These are phyloP conservation scores for Reticulitermes lucifugus DNA, from an alignment of 2,888 invertebrate genomes.

Conservation along the genomic window DNA sequence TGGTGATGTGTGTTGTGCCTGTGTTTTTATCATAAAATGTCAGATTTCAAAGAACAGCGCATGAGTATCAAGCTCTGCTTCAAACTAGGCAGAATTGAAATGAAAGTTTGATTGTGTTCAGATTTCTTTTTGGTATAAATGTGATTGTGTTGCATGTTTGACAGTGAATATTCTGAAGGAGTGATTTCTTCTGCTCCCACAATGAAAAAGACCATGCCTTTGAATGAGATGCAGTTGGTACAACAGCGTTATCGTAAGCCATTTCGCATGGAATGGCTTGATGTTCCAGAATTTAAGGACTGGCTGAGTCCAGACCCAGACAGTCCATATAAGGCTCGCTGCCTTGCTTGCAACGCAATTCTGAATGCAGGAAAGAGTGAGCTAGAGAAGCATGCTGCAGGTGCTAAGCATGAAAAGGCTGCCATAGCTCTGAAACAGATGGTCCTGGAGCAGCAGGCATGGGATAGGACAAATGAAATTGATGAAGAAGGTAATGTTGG, in stretches of 20 bases:
- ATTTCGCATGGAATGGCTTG: constrained; percentile 54
- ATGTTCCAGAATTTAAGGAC: constrained; percentile 56
- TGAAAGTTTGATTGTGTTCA: too few species aligned
- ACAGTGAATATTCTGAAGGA: constrained; percentile 28
- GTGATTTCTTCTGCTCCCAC: neutral
- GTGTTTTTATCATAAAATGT: too few species aligned
- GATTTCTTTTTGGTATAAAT: too few species aligned
- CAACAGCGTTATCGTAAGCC: constrained; percentile 48
- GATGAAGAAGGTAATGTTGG: constrained; percentile 9
- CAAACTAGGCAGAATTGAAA: too few species aligned
- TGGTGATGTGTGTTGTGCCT: too few species aligned
- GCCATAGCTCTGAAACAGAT: constrained; percentile 44
- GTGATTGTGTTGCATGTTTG: neutral
- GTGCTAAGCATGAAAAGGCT: constrained; percentile 56
- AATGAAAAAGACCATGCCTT: neutral
- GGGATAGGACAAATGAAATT: constrained; percentile 13
- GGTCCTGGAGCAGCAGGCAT: constrained; percentile 38
- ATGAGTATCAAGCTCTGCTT: too few species aligned
- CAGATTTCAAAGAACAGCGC: too few species aligned
- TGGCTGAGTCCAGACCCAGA: constrained; percentile 57
- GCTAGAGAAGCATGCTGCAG: constrained; percentile 58
- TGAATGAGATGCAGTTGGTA: constrained; percentile 17
- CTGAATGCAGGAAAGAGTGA: constrained; percentile 59
- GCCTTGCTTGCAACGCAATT: constrained; percentile 57
- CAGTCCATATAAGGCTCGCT: constrained; percentile 56